Evolutionary conservation across 2,113 vertebrate genomes (phyloP), one percentile per base, ranked within the genome.

Genomic region (Bubalus kerabau): DNA sequence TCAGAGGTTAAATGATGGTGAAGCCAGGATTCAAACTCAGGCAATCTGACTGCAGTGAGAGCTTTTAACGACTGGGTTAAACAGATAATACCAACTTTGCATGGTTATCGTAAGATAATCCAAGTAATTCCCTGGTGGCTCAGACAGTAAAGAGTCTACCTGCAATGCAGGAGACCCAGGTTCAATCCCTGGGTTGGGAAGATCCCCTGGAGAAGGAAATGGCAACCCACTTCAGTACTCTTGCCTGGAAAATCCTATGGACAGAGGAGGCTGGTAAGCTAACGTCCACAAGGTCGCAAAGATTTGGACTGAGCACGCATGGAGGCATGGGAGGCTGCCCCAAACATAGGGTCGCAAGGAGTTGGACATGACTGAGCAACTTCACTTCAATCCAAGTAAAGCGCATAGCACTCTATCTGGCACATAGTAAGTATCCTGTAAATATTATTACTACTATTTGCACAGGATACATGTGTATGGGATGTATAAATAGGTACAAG

Each of bases 391-490:
- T 15, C 43, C n/a, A 56, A 17, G 19, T 12, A 30, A 60, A 90
- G 40, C 64, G 1, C 28, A 12, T 2, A 43, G n/a, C 36, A 19
- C 15, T 12, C 21, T 12, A 36, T 50, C 48, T 2, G 50, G 30
- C 57, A 19, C 32, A 1, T 6, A 46, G 21, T 13, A 24, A 71
- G 17, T 52, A 11, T 28, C 16, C 43, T 30, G 52, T 57, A 16
- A 78, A n/a, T 14, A n/a, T 64, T 46, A 23, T 19, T 14, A 46
- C 16, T 8, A 1, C 85, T 36, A 57, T 64, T 56, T 46, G 56
- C 0, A 16, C 1, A 5, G 2, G 50, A 30, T n/a, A 17, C 6
- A 1, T 50, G 30, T 13, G 8, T 46, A 21, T 17, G 30, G 56
- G 36, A 23, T 43, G 23, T 30, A 80, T 16, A 36, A 36, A 62